A percentile compares a stretch with the other conserved stretches of the same genome.
phyloP scores from a whole-genome alignment of 2,113 vertebrate species.

The Puma concolor region DNA sequence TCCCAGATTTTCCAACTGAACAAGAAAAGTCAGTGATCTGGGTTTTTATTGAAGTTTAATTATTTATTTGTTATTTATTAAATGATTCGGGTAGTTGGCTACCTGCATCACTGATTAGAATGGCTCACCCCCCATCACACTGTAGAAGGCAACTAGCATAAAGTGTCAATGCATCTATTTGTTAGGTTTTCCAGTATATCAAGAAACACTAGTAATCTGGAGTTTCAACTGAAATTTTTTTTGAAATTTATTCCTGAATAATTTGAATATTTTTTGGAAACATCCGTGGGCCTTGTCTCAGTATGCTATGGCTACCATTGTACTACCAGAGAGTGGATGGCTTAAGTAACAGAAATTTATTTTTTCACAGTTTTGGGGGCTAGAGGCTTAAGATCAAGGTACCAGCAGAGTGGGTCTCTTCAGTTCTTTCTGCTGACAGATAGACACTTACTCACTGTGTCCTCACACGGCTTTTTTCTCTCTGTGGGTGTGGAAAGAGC shows the following conservation, averaged over 20 bases:
- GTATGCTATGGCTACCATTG: background rate
- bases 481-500: too few relatives aligned
- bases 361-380: background rate
- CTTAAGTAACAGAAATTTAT: background rate
- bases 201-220: background rate
- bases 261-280: background rate
- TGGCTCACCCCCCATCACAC: background rate
- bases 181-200: background rate
- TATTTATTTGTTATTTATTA: background rate
- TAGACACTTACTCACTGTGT: background rate
- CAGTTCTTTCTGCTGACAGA: background rate
- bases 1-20: background rate
- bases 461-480: background rate
- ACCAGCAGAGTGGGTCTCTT: background rate
- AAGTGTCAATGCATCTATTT: background rate
- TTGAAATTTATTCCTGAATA: background rate
- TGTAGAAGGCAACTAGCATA: background rate
- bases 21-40: background rate
- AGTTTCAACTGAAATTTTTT: background rate
- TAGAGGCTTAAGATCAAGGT: background rate
- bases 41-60: background rate
- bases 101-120: background rate
- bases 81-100: background rate
- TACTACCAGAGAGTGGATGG: background rate
- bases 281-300: background rate